Base-by-base conservation (phyloP, 1,140 invertebrate genomes). In the Tetragonula clypearis region DNA sequence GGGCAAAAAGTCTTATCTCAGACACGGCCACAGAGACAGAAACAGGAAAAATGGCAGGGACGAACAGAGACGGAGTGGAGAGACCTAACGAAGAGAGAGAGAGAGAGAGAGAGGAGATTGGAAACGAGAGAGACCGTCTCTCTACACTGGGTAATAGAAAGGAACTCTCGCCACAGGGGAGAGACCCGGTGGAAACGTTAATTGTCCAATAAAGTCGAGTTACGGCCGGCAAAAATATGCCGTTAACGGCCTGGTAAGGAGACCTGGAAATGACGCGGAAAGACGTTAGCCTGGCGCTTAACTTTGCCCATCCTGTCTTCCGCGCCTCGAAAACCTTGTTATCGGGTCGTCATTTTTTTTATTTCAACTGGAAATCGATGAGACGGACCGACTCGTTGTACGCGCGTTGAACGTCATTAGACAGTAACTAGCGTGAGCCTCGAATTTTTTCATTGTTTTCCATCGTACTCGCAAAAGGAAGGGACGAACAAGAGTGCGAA, bases 181-280 rank as follows among this genome's bases (percentile, higher is more conserved):
- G 76, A 78, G 41, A 60, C 66, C 72, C 66, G 88, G 81, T 87
- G 75, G 90, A 93, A 94, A 92, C 93, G 92, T 94, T 94, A 95
- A 95, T 95, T 94, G 94, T 92, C 91, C 92, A 93, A 94, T 95
- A 94, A 94, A 94, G 90, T 85, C 88, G 92, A 94, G 91, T 94
- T 94, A 94, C 90, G 90, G 85, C 78, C 82, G 88, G 84, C 89
- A 90, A 92, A 93, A 94, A 93, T 93, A 89, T 92, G 92, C 89
- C 91, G 86, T 92, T 92, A 91, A 89, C 87, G 85, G 87, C 85
- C 78, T 55, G 84, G 84, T 89, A 90, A 91, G 83, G 90, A 92
- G 90, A 87, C 87, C 89, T 90, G 92, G 90, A 92, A 92, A 93
- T 92, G 90, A 91, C 87, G 85, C 89, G 86, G 85, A 86, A 86